Evolutionary conservation across 2,888 invertebrate species (phyloP).

Genomic region (Theretra japonica): DNA sequence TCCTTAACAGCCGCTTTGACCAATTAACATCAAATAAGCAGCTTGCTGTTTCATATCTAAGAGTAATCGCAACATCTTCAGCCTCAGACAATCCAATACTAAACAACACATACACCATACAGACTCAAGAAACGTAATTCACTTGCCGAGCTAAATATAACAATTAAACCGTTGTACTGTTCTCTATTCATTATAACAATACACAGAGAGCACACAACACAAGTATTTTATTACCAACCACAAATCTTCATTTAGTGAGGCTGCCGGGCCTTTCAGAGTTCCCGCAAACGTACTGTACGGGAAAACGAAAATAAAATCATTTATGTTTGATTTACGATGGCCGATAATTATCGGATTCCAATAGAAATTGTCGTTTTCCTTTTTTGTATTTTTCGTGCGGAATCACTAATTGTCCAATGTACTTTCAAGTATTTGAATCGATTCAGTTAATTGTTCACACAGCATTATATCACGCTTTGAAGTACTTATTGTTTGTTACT

Average conservation of each 20-base stretch:
- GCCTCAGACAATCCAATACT: too few relatives aligned
- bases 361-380: conserved; percentile 50
- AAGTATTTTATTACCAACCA: conserved; percentile 68
- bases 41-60: too few relatives aligned
- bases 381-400: conserved; percentile 40
- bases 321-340: conserved; percentile 67
- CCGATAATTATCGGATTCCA: conserved; percentile 61
- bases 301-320: conserved; percentile 65
- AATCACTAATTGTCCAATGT: conserved; percentile 13
- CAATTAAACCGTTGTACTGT: conserved; percentile 8
- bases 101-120: not conserved
- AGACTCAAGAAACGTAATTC: not conserved
- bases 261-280: conserved; percentile 59
- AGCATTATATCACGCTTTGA: not conserved
- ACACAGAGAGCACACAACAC: conserved; percentile 39
- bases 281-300: conserved; percentile 45
- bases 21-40: too few relatives aligned
- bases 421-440: not conserved
- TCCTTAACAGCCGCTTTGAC: too few relatives aligned
- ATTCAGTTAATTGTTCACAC: conserved; percentile 1
- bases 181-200: conserved; percentile 26
- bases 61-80: too few relatives aligned
- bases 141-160: not conserved
- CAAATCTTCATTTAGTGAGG: conserved; percentile 73
- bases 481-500: not conserved